A percentile compares a stretch with the other conserved stretches of the same genome.
Evolutionary conservation across 2,113 vertebrate genomes (phyloP).

Genomic region (Labeo catla): DNA sequence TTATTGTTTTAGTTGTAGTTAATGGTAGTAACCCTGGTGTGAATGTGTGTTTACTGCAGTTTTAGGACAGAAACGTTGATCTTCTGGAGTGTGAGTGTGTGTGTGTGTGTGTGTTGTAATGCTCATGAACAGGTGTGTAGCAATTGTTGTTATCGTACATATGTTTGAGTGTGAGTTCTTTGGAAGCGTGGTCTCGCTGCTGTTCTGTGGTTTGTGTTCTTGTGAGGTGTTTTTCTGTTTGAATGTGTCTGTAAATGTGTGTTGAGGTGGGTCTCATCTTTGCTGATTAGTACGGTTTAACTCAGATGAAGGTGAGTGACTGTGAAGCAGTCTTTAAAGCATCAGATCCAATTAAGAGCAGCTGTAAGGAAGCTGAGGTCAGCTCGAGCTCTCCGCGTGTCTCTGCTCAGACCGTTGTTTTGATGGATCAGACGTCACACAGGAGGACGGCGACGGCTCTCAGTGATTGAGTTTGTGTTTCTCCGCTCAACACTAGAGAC

Average conservation of each 20-base stretch:
- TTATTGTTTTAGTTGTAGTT: too few species aligned
- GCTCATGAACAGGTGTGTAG: too few species aligned
- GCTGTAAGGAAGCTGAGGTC: conserved; percentile 8
- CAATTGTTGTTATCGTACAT: too few species aligned
- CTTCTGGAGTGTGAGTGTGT: too few species aligned
- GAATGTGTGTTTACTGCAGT: not conserved
- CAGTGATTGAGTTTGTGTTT: not conserved
- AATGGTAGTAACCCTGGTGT: not conserved
- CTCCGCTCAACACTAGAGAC: not conserved
- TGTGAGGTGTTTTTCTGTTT: not conserved
- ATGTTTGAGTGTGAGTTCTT: too few species aligned
- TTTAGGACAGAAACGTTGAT: too few species aligned
- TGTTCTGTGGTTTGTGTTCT: too few species aligned
- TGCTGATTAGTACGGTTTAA: conserved; percentile 62
- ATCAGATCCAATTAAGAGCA: conserved; percentile 47
- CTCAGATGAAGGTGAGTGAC: conserved; percentile 48
- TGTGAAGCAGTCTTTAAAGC: conserved; percentile 45
- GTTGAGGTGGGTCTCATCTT: not conserved
- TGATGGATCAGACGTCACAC: not conserved
- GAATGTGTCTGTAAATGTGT: not conserved
- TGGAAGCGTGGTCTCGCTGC: too few species aligned
- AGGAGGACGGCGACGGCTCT: not conserved
- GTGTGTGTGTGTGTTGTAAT: not conserved
- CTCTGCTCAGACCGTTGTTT: not conserved
- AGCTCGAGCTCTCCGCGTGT: not conserved